These are phyloP conservation scores for Agonopterix alstromeriana DNA, from an alignment of 2,888 invertebrate genomes.

Conservation along the genomic window DNA sequence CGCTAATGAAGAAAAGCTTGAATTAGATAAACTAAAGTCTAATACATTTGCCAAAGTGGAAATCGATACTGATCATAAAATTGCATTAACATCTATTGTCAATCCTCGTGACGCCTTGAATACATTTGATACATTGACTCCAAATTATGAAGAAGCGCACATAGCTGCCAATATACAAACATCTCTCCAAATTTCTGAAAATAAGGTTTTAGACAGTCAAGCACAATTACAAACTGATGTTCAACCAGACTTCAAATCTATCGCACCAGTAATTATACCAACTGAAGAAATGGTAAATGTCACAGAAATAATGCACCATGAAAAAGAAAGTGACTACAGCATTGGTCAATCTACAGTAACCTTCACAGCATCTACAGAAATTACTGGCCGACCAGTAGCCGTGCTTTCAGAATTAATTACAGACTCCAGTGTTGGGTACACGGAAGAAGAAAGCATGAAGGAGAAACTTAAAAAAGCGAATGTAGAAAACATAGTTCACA, in stretches of 20 bases:
- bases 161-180: constrained; percentile 37
- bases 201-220: constrained; percentile 63
- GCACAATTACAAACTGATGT: constrained; percentile 27
- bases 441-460: constrained; percentile 19
- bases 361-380: constrained; percentile 52
- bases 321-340: constrained; percentile 49
- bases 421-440: constrained; percentile 49
- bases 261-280: constrained; percentile 39
- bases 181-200: constrained; percentile 54
- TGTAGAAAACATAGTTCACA: constrained; percentile 68
- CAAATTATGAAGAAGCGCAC: constrained; percentile 48
- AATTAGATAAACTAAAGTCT: constrained; percentile 42
- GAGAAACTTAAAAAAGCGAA: constrained; percentile 59
- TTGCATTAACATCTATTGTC: constrained; percentile 67
- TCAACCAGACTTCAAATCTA: constrained; percentile 35
- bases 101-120: constrained; percentile 42
- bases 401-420: constrained; percentile 62
- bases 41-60: constrained; percentile 68
- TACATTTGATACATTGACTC: constrained; percentile 31
- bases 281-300: constrained; percentile 39
- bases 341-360: constrained; percentile 20
- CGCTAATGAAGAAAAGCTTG: constrained; percentile 69
- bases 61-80: constrained; percentile 68
- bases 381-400: constrained; percentile 70
- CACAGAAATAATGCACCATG: constrained; percentile 51